Base-by-base conservation (phyloP, 2,888 invertebrate genomes). In the Dryocosmus kuriphilus region DNA sequence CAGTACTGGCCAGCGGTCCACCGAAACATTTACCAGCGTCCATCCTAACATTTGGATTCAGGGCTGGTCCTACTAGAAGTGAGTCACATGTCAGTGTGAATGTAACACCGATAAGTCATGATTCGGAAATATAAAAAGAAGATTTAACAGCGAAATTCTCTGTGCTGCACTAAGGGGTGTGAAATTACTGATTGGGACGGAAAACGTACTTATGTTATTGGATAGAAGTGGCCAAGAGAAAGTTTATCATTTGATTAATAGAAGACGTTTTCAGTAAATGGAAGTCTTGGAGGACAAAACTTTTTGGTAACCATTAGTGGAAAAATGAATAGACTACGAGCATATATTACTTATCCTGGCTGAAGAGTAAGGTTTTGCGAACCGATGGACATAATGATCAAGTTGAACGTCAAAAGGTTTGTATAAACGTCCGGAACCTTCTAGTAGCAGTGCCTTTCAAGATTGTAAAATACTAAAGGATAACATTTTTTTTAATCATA, bases 221-320 rank as follows among this genome's bases (percentile, higher is more conserved):
- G 99, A 99, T 93, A 95, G 99, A 86, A 98, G 98, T 86, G 99
- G 99, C 41, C 99, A 99, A 93, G 99, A 99, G 84, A 99, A 99
- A 94, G 99, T 99, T 74, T 99, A 99, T 92, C 99, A 99, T 91
- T 94, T 99, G 91, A 99, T 99, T 92, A 99, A 97, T 84, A 94
- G 99, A 90, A 95, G 99, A 90, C 95, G 99, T 89, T 99, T 99
- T 94, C 99, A 99, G 91, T 99, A 99, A 93, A 99, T 99, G 99
- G 99, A 99, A 93, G 99, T 99, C 85, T 94, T 99, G 87, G 99
- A 99, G 93, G 99, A 99, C 99, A 99, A 93, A 99, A 99, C 92
- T 99, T 99, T 90, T 95, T 99, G 88, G 99, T 99, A 78, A 99
- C 99, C 80, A 98, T 99, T 90, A 99, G 98, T 71, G 99, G 99